Evolutionary conservation across 2,797 vertebrate genomes (phyloP), one percentile per base, ranked within the genome.

Genomic region (Micropoecilia bifurca): DNA sequence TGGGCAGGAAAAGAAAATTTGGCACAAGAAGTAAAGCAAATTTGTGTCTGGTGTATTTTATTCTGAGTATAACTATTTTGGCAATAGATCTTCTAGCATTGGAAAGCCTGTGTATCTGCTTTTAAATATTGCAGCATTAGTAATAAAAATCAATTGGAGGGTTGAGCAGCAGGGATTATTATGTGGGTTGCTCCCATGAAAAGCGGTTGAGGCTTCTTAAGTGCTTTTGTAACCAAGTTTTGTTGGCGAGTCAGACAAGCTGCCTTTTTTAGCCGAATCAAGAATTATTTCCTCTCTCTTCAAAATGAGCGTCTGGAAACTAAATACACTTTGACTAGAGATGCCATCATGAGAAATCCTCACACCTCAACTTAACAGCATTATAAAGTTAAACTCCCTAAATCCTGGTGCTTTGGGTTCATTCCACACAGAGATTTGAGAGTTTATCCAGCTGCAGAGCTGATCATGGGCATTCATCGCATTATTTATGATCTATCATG

Each of bases 131-230:
- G 28, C 45, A 36, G 33, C 13, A 47, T 41, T 79, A 76, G n/a
- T n/a, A 20, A 41, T 77, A 79, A 45, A 48, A 59, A 80, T 39
- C 18, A 13, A 28, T 57, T 57, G 53, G 25, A 57, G 53, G 53
- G 53, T 57, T 57, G 25, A 57, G 53, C 53, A 57, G 53, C 53
- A 57, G 25, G n/a, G 25, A 57, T 57, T 57, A 57, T 0, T 57
- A 57, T 57, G 53, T 57, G 25, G 25, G 25, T 28, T 57, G 25
- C 53, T 57, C 53, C 10, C 53, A 57, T 57, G 53, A 57, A 55
- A 57, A 57, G 53, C n/a, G 53, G 50, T 9, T 6, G 6, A 53
- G 50, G 53, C 25, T 57, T 57, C 53, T 57, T 57, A 57, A n/a
- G 53, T 28, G 53, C 53, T 28, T 57, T 57, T 28, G 53, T 57